phyloP scores from a whole-genome alignment of 2,888 invertebrate genomes.

The Drosophila nr. perissopoda region DNA sequence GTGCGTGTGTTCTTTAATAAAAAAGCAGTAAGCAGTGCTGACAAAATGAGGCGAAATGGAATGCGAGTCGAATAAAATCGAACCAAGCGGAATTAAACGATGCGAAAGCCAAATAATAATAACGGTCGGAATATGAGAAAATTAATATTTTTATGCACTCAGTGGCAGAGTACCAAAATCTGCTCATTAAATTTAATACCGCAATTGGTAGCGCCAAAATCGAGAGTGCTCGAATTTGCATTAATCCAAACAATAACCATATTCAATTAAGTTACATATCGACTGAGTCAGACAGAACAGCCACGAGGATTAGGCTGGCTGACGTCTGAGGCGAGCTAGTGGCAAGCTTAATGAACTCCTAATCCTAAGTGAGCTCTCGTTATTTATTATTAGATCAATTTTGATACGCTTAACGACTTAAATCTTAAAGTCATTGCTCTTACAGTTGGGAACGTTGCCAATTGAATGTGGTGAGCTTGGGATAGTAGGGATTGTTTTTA shows the following conservation, averaged over 20 bases:
- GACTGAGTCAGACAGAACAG: not conserved
- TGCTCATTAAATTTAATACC: slow-evolving; percentile 52
- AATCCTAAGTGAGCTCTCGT: not conserved
- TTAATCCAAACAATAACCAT: slow-evolving; percentile 34
- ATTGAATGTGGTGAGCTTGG: not conserved
- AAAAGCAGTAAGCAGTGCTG: slow-evolving; percentile 50
- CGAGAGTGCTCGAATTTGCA: slow-evolving; percentile 24
- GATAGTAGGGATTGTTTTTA: not conserved
- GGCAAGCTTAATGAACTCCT: not conserved
- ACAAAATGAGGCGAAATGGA: slow-evolving; percentile 37
- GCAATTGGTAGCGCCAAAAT: slow-evolving; percentile 36
- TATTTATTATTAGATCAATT: not conserved
- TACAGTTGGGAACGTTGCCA: not conserved
- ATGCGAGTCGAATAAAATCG: slow-evolving; percentile 25
- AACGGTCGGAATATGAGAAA: slow-evolving; percentile 66
- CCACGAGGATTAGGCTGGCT: not conserved
- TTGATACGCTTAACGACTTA: not conserved
- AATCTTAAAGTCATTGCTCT: not conserved
- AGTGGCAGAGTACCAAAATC: slow-evolving; percentile 35
- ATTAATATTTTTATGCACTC: slow-evolving; percentile 61
- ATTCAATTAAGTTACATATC: slow-evolving; percentile 25
- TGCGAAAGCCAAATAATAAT: slow-evolving; percentile 50
- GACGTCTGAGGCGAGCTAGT: not conserved
- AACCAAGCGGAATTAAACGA: slow-evolving; percentile 24
- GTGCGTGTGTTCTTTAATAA: slow-evolving; percentile 48